phyloP scores from a whole-genome alignment of 92 coral and sea anemone species.

The Heliopora coerulea region DNA sequence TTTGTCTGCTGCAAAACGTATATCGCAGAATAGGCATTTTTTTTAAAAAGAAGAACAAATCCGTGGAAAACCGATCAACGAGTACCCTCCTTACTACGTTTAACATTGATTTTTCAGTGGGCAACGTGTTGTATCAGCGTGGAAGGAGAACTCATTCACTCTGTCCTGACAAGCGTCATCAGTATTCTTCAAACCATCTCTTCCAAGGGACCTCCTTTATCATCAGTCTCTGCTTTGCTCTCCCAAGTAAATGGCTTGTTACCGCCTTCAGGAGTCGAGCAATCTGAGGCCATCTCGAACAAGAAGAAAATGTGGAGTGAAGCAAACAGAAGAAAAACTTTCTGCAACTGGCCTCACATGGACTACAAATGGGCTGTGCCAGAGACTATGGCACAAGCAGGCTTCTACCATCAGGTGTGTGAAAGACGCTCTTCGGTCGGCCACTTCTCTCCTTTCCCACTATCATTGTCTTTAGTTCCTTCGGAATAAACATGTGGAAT shows the following conservation, averaged over 20 bases:
- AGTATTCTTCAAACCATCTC: constrained; percentile 65
- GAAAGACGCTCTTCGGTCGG: no score
- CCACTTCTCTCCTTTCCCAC: no score
- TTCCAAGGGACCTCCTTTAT: constrained; percentile 76
- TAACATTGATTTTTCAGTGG: constrained; percentile 78
- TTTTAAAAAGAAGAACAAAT: no score
- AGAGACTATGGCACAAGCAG: constrained; percentile 99
- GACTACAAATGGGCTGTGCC: constrained; percentile 99
- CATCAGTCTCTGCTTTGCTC: constrained; percentile 82
- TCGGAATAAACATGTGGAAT: no score
- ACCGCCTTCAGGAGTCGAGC: constrained; percentile 56
- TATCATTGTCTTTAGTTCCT: no score
- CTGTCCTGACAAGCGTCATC: constrained; percentile 64
- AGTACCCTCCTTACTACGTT: no score
- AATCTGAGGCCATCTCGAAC: constrained; percentile 9
- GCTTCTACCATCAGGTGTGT: constrained; percentile 90
- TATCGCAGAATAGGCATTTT: no score
- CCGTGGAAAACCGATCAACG: no score
- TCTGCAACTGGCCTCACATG: constrained; percentile 92
- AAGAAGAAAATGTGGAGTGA: constrained; percentile 83
- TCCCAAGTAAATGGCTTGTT: constrained; percentile 76
- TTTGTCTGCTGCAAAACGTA: no score
- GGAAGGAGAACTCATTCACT: constrained; percentile 64
- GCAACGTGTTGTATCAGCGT: constrained; percentile 74
- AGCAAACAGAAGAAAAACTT: constrained; percentile 85